Conservation (phyloP, 2,888 invertebrate species). For the Subacronicta megacephala region DNA sequence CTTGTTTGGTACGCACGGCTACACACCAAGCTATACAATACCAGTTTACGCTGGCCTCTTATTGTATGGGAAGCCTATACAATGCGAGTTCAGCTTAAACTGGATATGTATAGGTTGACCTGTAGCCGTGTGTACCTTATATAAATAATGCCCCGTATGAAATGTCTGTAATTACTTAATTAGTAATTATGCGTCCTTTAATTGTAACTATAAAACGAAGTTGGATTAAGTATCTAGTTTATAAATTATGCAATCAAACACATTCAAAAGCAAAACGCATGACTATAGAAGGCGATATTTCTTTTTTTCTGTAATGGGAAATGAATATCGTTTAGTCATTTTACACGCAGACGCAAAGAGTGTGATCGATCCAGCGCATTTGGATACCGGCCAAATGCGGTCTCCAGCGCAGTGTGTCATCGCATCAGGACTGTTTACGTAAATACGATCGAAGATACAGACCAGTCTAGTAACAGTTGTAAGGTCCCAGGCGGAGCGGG, state of each 20-base stretch:
- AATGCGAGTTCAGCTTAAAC: no score
- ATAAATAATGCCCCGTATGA: no score
- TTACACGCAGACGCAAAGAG: slow-evolving; percentile 75
- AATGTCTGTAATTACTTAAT: no score
- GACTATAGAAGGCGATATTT: slow-evolving; percentile 24
- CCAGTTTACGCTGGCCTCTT: no score
- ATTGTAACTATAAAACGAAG: no score
- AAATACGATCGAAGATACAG: slow-evolving; percentile 75
- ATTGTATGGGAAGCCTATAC: no score
- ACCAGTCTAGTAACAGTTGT: slow-evolving; percentile 89
- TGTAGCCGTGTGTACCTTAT: no score
- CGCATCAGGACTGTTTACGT: slow-evolving; percentile 45
- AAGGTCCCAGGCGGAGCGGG: slow-evolving; percentile 90
- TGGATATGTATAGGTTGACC: no score
- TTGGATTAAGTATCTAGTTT: no score
- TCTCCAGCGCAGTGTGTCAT: slow-evolving; percentile 73
- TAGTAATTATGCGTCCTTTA: no score
- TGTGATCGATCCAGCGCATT: slow-evolving; percentile 83
- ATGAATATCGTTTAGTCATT: slow-evolving; percentile 72
- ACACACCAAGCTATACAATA: no score
- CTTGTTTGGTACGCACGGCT: no score
- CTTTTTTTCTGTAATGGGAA: slow-evolving; percentile 17
- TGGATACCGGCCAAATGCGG: slow-evolving; percentile 82
- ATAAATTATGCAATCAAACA: neutral
- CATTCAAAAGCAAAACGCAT: neutral